Evolutionary conservation across 2,113 vertebrate species (phyloP), one percentile per base, ranked within the genome.

Genomic region (Sterna hirundo): DNA sequence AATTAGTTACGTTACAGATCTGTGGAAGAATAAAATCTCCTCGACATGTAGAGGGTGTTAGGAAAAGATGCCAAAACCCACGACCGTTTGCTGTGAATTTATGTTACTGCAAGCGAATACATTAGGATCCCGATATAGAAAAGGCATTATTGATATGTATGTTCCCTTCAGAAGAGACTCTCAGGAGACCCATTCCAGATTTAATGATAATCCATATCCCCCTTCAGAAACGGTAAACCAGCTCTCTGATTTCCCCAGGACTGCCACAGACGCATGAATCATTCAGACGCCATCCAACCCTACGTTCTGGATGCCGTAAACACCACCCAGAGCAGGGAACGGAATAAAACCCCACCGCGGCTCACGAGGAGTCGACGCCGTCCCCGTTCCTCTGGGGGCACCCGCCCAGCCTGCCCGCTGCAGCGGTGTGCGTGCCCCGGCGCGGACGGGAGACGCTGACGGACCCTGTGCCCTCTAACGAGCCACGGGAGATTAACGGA

Each of bases 141-240:
- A 85, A 90, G 70, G 46, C 74, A 93, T 96, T 96, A 97, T 91
- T 93, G 97, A 97, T 96, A 95, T 71, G 42, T 78, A 71, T 62
- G 91, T 95, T 97, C 97, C 96, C 96, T 92, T 89, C 95, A 77
- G 95, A 95, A 94, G 77, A 90, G 87, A 30, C 82, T 95, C 97
- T 96, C 96, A 4, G 70, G 97, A 97, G 98, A 96, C 90, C 92
- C 95, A 95, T 98, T 96, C 83, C 40, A 36, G 95, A 96, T 97
- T 97, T 95, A 97, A 97, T 88, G 96, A 98, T 96, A 96, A 98
- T 97, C 98, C 95, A 91, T 96, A 96, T 92, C 95, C 93, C 94
- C 93, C 90, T 95, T 92, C 92, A 76, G 96, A 97, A 98, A 97
- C 15, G 11, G 69, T 76, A 95, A 84, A 84, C 66, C 87, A 49